These are phyloP conservation scores for Rhineura floridana DNA, from an alignment of 2,113 vertebrate genomes.

Conservation along the genomic window DNA sequence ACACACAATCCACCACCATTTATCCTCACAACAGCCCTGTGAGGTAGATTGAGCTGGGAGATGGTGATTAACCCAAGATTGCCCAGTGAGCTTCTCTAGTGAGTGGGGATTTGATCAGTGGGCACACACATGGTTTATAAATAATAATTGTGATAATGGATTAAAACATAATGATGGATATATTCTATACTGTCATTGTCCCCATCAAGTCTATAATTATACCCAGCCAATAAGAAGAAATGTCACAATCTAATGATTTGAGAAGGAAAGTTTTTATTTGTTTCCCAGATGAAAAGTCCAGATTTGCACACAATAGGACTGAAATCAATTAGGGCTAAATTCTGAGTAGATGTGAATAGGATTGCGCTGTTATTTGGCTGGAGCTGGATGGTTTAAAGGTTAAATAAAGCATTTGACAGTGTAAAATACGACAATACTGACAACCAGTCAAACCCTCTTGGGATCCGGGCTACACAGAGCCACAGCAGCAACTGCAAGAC, in stretches of 20 bases:
- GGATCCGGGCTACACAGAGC: neutral
- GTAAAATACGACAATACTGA: neutral
- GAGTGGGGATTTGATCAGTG: too few species aligned
- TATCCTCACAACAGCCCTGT: too few species aligned
- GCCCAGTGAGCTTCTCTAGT: too few species aligned
- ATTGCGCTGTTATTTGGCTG: neutral
- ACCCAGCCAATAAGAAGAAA: neutral
- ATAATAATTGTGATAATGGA: neutral
- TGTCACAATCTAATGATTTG: neutral
- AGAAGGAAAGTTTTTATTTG: too few species aligned
- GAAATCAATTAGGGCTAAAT: too few species aligned
- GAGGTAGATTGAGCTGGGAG: too few species aligned
- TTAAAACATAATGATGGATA: neutral
- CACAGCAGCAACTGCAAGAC: neutral
- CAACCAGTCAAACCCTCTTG: neutral
- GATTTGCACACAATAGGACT: too few species aligned
- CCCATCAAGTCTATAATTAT: neutral
- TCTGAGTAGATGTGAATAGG: too few species aligned
- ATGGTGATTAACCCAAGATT: too few species aligned
- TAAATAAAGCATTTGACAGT: neutral
- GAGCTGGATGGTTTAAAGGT: neutral
- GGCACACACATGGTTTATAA: neutral
- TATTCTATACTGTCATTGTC: neutral
- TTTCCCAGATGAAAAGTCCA: too few species aligned
- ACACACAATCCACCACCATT: too few species aligned